Evolutionary conservation across 2,797 vertebrate species (phyloP).

Genomic region (Semaprochilodus insignis): DNA sequence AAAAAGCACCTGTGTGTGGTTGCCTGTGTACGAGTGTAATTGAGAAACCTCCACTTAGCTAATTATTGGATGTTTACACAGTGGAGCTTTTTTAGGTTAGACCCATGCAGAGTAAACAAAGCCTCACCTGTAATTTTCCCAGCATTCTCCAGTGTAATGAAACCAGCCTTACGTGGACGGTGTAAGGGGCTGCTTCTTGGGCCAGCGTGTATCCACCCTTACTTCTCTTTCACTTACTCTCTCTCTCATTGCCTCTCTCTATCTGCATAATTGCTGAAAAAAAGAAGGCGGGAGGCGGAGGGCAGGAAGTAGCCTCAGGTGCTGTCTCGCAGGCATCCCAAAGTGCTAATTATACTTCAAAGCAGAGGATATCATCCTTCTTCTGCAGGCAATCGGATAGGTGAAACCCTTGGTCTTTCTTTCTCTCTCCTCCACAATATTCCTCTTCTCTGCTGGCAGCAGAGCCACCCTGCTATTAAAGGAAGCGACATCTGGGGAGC

Average conservation of each 20-base stretch:
- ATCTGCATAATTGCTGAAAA: slow-evolving; percentile 11
- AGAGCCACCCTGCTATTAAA: slow-evolving; percentile 33
- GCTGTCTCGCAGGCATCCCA: slow-evolving; percentile 43
- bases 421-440: slow-evolving; percentile 26
- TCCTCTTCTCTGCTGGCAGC: slow-evolving; percentile 24
- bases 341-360: slow-evolving; percentile 52
- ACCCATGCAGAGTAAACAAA: slow-evolving; percentile 30
- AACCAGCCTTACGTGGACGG: slow-evolving; percentile 22
- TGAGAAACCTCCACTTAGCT: slow-evolving; percentile 4
- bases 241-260: not conserved
- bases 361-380: slow-evolving; percentile 40
- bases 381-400: slow-evolving; percentile 34
- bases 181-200: not conserved
- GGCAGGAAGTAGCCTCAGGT: slow-evolving; percentile 49
- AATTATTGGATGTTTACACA: slow-evolving; percentile 37
- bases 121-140: slow-evolving; percentile 40
- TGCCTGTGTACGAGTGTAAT: not conserved
- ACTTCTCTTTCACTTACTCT: slow-evolving; percentile 24
- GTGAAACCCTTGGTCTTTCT: slow-evolving; percentile 29
- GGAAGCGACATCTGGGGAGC: slow-evolving; percentile 38
- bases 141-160: slow-evolving; percentile 23
- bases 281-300: not conserved
- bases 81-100: slow-evolving; percentile 16
- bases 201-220: not conserved
- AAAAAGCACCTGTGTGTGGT: not conserved